phyloP scores from a whole-genome alignment of 2,888 invertebrate genomes.

The Torymus auratus region DNA sequence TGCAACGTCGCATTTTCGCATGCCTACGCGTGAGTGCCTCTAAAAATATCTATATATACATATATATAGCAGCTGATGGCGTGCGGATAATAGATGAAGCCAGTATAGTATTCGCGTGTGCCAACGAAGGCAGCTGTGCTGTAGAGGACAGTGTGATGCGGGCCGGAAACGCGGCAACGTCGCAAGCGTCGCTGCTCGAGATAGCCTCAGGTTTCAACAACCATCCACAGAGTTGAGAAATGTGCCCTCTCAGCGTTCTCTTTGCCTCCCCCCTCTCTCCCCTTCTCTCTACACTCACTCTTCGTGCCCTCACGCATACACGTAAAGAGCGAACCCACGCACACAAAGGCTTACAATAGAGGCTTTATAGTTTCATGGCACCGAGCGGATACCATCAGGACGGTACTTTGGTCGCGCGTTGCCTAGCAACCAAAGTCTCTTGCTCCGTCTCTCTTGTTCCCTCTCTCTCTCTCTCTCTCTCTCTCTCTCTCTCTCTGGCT shows the following conservation, averaged over 20 bases:
- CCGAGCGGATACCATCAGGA: slow-evolving; percentile 47
- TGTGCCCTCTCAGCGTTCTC: slow-evolving; percentile 47
- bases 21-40: not conserved
- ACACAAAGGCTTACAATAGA: not conserved
- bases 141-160: too few species aligned
- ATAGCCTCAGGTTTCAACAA: slow-evolving; percentile 52
- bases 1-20: slow-evolving; percentile 57
- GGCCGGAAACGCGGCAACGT: slow-evolving; percentile 42
- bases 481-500: slow-evolving; percentile 20
- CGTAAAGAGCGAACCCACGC: not conserved
- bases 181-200: slow-evolving; percentile 15
- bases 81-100: not conserved
- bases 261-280: too few species aligned
- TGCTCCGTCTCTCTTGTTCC: slow-evolving; percentile 20
- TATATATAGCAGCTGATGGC: slow-evolving; percentile 17
- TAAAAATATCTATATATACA: slow-evolving; percentile 52
- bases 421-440: slow-evolving; percentile 55
- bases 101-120: too few species aligned
- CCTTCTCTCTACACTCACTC: too few species aligned
- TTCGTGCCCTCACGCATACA: not conserved
- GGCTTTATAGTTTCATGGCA: slow-evolving; percentile 37
- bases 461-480: slow-evolving; percentile 16
- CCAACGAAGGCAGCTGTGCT: too few species aligned
- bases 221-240: slow-evolving; percentile 54
- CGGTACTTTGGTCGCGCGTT: slow-evolving; percentile 50